phyloP scores from a whole-genome alignment of 2,888 invertebrate species.

The Drosophila eohydei region DNA sequence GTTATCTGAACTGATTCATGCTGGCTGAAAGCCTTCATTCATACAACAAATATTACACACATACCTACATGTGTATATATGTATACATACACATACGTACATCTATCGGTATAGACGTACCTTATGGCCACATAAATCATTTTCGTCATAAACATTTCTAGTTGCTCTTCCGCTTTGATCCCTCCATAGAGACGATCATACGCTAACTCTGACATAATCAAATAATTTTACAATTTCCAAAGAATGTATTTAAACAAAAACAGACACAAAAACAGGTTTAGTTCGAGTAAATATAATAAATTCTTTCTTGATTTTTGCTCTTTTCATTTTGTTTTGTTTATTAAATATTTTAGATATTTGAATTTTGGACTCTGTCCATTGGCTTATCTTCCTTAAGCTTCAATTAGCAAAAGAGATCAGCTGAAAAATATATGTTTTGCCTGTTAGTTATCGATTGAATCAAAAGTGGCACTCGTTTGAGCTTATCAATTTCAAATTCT shows the following conservation, averaged over 20 bases:
- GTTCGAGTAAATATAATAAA: neutral
- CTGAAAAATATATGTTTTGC: neutral
- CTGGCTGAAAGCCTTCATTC: slow-evolving; percentile 5
- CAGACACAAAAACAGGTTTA: neutral
- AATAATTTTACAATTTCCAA: slow-evolving; percentile 1
- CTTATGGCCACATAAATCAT: slow-evolving; percentile 14
- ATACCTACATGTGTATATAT: neutral
- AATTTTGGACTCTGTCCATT: neutral
- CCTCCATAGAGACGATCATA: slow-evolving; percentile 5
- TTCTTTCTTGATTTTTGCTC: neutral
- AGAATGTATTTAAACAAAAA: neutral
- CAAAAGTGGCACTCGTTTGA: neutral
- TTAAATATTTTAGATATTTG: neutral
- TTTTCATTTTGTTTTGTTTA: neutral
- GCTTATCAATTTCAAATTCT: too few relatives aligned
- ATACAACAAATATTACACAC: slow-evolving; percentile 4
- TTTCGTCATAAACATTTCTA: slow-evolving; percentile 8
- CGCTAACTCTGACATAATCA: slow-evolving; percentile 3
- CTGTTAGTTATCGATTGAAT: neutral
- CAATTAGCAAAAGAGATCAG: neutral
- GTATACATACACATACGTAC: too few relatives aligned
- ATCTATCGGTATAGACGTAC: too few relatives aligned
- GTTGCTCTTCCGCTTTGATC: slow-evolving; percentile 12
- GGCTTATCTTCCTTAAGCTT: neutral
- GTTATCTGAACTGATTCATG: slow-evolving; percentile 11